These are phyloP conservation scores for Catharus bicknelli DNA, from an alignment of 2,113 vertebrate genomes.

Conservation along the genomic window DNA sequence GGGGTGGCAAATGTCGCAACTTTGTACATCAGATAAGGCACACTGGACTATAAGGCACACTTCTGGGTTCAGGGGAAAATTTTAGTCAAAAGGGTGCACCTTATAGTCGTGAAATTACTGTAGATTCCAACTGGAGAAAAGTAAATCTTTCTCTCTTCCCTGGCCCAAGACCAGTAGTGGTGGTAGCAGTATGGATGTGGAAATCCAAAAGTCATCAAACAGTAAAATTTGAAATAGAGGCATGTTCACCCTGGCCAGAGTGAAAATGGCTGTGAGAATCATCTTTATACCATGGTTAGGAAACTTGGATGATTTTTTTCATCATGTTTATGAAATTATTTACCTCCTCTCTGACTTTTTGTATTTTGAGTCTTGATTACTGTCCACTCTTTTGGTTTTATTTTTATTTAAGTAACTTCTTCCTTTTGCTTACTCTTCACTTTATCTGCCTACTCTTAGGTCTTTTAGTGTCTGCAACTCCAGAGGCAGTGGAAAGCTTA, in stretches of 20 bases:
- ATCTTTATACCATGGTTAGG: neutral
- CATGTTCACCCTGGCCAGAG: neutral
- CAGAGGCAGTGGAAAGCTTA: neutral
- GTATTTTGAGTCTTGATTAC: neutral
- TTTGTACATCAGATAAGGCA: no score
- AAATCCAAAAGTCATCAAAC: neutral
- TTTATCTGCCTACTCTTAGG: neutral
- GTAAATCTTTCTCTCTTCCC: neutral
- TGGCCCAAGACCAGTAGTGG: accelerated
- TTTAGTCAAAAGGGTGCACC: no score
- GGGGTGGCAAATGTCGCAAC: no score
- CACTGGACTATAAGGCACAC: no score
- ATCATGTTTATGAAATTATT: neutral
- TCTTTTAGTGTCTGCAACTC: neutral
- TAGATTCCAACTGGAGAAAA: neutral
- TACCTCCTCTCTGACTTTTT: neutral
- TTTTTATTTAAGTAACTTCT: neutral
- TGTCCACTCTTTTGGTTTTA: neutral
- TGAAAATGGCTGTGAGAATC: neutral
- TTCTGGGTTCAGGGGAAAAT: no score
- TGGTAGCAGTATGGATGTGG: neutral
- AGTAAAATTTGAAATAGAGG: neutral
- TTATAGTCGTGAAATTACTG: no score
- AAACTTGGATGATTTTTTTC: neutral
- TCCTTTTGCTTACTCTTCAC: neutral